Evolutionary conservation across 1,140 invertebrate genomes (phyloP), one percentile per base, ranked within the genome.

Genomic region (Ips nitidus): DNA sequence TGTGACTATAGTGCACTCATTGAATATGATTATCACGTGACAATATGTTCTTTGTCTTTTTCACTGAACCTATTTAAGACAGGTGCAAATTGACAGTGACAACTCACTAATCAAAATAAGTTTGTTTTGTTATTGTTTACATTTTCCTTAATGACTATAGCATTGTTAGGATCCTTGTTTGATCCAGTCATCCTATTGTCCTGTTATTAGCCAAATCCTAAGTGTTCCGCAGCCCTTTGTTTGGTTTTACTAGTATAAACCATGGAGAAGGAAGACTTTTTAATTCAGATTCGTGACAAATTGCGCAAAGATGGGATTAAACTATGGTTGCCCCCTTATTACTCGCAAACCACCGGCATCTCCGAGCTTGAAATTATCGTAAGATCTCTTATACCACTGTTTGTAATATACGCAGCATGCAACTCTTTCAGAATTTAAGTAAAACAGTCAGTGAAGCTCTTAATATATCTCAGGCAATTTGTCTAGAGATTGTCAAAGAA

Each of bases 301-400:
- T 80, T 92, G 7, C 88, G 90, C 67, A 77, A 82, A 47, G 85
- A 91, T 41, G 83, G 84, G 71, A 81, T 91, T 1, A 91, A 91
- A 76, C 77, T 93, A 53, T 93, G 91, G 91, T 81, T 88, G 59
- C 79, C 84, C 42, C 91, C 91, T 0, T 93, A 89, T 77, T 86
- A 84, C 63, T 76, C 75, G n/a, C 81, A 84, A 70, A 82, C 81
- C 40, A 76, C 79, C 6, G 81, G 82, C 22, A 68, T 78, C 42
- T 79, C 80, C 40, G 80, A 82, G 43, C 73, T 70, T 1, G 80
- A 84, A 53, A 75, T 83, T 73, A 79, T 84, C 80, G 86, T 83
- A 76, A 81, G 69, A 55, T 6, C 42, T 59, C 57, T 42, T 42
- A 1, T 37, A 1, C 6, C 1, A 42, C 38, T n/a, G 2, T 59